These are phyloP conservation scores for Myioborus melanocephalus DNA, from an alignment of 2,797 vertebrate species.

Conservation along the genomic window DNA sequence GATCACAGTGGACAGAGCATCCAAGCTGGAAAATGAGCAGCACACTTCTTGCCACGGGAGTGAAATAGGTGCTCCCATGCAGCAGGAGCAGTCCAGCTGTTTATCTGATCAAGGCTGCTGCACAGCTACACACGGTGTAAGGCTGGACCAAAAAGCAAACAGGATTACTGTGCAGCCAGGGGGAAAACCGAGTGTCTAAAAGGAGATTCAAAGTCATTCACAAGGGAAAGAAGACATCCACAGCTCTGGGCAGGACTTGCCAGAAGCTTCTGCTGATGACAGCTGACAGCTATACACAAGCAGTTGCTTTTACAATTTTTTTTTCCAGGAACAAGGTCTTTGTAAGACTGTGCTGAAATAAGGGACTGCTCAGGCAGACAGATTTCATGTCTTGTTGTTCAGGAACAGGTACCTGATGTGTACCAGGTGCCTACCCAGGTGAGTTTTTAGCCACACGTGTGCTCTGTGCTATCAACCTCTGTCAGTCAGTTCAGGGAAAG, in stretches of 20 bases:
- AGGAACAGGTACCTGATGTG: background rate
- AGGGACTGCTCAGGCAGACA: background rate
- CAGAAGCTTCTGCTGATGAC: background rate
- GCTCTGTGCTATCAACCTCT: background rate
- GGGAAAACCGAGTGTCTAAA: background rate
- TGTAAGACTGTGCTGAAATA: background rate
- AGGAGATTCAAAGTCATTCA: conserved; percentile 1
- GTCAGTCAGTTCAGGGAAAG: background rate
- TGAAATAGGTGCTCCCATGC: background rate
- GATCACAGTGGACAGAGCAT: background rate
- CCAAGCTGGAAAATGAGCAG: background rate
- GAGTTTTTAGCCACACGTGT: background rate
- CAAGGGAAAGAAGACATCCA: background rate
- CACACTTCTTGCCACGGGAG: background rate
- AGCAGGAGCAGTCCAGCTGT: background rate
- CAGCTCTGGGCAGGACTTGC: background rate
- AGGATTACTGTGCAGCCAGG: background rate
- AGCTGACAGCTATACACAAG: background rate
- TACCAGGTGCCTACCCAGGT: background rate
- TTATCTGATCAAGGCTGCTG: background rate
- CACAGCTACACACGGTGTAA: background rate
- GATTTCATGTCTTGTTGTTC: background rate
- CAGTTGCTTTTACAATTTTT: background rate
- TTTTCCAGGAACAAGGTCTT: background rate
- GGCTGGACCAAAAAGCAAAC: background rate